Evolutionary conservation across 2,888 invertebrate species (phyloP), one percentile per base, ranked within the genome.

Genomic region (Ennomos erosarius): DNA sequence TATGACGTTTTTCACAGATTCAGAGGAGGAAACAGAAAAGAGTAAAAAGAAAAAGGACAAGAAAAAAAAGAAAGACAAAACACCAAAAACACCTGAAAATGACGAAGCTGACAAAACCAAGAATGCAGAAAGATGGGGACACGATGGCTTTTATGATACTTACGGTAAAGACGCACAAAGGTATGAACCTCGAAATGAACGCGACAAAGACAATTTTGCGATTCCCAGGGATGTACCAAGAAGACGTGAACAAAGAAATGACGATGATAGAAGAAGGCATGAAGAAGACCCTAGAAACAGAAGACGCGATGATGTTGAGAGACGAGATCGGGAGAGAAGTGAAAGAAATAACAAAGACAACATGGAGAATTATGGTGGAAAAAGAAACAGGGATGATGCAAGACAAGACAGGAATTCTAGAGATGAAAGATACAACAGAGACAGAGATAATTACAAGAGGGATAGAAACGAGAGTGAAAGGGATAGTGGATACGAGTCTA

Each of bases 131-230:
- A 60, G 66, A 53, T 90, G 91, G 91, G 90, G 89, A 1, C 91
- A 92, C 62, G 90, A 90, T 51, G 90, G 91, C 1, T 91, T 88
- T 61, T 91, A 87, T 61, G 90, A 91, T 37, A 90, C 86, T 0
- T 89, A 92, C 58, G 92, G 91, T 0, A 78, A 85, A 72, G 85
- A 84, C 44, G 89, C 88, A 1, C 74, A 75, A 12, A 74, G 89
- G 45, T 64, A 65, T 6, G 83, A 85, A 9, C 66, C 76, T 1
- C 77, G 76, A 47, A 63, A 74, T 9, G 78, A 81, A 10, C 73
- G 76, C 36, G 79, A 82, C 37, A 78, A 78, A 45, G 79, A 82
- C 37, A 79, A 79, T 50, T 83, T 82, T 38, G 69, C 59, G 1
- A 79, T 73, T 65, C 81, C 84, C 47, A 43, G 70, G 69, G 49